Percentiles rank a stretch among this genome's conserved stretches.
Evolutionary conservation across 1,140 invertebrate genomes (phyloP).

Genomic region (Musca vetustissima): DNA sequence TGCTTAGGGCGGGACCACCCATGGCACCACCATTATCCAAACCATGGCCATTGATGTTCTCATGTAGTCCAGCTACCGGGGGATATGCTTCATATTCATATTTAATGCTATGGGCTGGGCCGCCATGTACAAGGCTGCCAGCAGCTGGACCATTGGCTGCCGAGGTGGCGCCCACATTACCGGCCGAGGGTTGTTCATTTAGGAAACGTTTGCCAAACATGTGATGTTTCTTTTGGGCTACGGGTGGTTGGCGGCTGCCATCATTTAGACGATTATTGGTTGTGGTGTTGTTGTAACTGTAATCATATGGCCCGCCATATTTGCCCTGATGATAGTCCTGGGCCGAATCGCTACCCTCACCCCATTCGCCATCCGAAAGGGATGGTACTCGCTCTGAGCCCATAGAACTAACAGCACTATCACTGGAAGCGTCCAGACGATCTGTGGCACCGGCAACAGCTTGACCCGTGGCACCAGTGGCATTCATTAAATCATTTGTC

Average conservation of each 20-base stretch:
- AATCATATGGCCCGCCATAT: constrained; percentile 75
- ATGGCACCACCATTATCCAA: constrained; percentile 57
- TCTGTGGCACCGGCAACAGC: constrained; percentile 57
- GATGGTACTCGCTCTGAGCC: constrained; percentile 86
- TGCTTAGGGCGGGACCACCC: constrained; percentile 56
- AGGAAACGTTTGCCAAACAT: constrained; percentile 86
- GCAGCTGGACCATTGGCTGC: constrained; percentile 33
- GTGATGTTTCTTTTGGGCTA: constrained; percentile 90
- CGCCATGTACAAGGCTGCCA: constrained; percentile 19
- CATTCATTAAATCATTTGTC: constrained; percentile 45
- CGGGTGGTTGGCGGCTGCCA: constrained; percentile 61
- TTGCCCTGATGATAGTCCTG: constrained; percentile 67
- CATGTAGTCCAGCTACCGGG: constrained; percentile 26
- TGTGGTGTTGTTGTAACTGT: constrained; percentile 61
- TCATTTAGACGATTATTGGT: constrained; percentile 35
- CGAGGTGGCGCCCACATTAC: constrained; percentile 27
- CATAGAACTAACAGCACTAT: constrained; percentile 89
- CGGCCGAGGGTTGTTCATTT: constrained; percentile 59
- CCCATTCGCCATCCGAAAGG: constrained; percentile 85
- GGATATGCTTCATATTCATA: constrained; percentile 63
- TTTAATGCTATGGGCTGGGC: constrained; percentile 61
- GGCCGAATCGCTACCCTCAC: constrained; percentile 83
- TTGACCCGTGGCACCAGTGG: constrained; percentile 28
- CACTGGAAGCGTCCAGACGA: constrained; percentile 77
- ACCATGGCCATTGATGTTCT: constrained; percentile 22